phyloP scores from a whole-genome alignment of 1,140 invertebrate genomes.

The Caenorhabditis brenneri region DNA sequence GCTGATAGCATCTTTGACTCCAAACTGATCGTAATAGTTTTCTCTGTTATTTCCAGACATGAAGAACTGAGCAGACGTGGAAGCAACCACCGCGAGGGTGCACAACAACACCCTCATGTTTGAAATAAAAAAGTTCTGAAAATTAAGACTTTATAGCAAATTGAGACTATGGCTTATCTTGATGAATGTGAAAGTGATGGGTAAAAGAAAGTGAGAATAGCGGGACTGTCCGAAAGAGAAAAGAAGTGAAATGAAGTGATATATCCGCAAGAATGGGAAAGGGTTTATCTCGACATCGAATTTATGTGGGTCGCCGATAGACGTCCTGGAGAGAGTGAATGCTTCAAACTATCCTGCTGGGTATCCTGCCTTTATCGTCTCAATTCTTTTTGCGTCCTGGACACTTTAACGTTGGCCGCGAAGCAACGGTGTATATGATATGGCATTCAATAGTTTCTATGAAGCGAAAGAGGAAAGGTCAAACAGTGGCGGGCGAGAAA shows the following conservation, averaged over 20 bases:
- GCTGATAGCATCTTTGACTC: conserved; percentile 21
- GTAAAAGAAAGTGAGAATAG: conserved; percentile 26
- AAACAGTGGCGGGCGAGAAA: background rate
- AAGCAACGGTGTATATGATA: conserved; percentile 14
- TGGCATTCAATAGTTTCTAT: conserved; percentile 30
- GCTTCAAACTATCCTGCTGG: conserved; percentile 28
- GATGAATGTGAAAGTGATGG: conserved; percentile 40
- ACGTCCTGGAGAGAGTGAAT: conserved; percentile 37
- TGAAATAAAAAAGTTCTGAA: background rate
- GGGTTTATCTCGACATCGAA: conserved; percentile 16
- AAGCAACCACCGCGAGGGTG: conserved; percentile 8
- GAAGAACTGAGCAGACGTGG: background rate
- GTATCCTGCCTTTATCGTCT: conserved; percentile 36
- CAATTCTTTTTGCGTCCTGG: conserved; percentile 12
- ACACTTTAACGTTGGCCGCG: conserved; percentile 18
- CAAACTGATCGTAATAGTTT: conserved; percentile 12
- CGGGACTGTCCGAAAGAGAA: conserved; percentile 3
- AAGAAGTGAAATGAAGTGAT: conserved; percentile 43
- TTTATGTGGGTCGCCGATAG: conserved; percentile 23
- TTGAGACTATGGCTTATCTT: conserved; percentile 3
- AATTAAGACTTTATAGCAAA: conserved; percentile 3
- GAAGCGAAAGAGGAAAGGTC: conserved; percentile 26
- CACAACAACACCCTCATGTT: conserved; percentile 28
- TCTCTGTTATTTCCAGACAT: background rate
- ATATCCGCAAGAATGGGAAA: conserved; percentile 33